Base-by-base conservation (phyloP, 2,888 invertebrate genomes). In the Aporophyla lueneburgensis region DNA sequence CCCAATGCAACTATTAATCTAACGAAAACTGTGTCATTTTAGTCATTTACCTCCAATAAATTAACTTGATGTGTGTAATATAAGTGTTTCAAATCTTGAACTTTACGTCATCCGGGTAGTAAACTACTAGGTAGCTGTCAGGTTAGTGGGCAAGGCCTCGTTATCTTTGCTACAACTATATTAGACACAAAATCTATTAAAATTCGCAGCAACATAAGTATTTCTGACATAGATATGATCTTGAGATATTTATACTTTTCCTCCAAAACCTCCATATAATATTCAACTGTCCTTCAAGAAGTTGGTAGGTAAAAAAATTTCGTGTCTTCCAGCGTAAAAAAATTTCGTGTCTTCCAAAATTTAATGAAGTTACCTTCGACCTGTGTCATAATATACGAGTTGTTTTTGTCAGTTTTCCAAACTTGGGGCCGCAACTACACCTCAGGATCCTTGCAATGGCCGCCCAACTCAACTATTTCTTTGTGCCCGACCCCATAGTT, bases 401-500 rank as follows among this genome's bases (percentile, higher is more conserved):
- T 85, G 83, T 87, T 85, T 88, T 86, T 86, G 86, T 84, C 75
- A 81, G 82, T 85, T 86, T 83, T 76, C 74, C 66, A 77, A 85
- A 86, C 80, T 87, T 74, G 61, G 59, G 59, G 63, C 67, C 51
- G 43, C 51, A 75, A 71, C 78, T 79, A 79, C 49, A 86, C 78
- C 78, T 87, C 77, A 69, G 67, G 67, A 78, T 82, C 84, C 79
- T 86, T 70, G 76, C 74, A 83, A 78, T 88, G 88, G 85, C 85
- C 83, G 83, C 86, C 74, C 80, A 83, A 89, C 85, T 76, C 75
- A 95, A 96, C 94, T 94, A 95, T 95, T 95, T 95, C 94, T 94
- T 94, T 94, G 93, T 91, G 86, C 90, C 87, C 87, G 83, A 88
- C 91, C 93, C 91, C 92, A 93, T 94, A 95, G 94, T 94, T 95